A percentile compares a stretch with the other conserved stretches of the same genome.
Conservation (phyloP, 2,888 invertebrate genomes). For the Tyria jacobaeae region DNA sequence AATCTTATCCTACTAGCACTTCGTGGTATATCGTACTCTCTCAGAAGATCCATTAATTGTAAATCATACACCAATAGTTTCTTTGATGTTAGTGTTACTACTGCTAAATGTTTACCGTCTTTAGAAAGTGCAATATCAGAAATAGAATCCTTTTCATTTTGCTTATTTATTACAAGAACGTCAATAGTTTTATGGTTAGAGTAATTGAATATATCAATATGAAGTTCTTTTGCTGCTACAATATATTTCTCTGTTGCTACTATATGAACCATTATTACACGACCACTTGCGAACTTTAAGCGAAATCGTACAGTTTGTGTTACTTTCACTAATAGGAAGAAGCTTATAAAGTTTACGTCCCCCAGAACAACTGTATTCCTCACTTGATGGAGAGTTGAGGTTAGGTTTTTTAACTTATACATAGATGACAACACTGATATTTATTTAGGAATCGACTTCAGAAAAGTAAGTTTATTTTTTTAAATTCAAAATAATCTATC, state of each 20-base stretch:
- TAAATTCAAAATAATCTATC: no score
- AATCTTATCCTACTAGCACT: slow-evolving; percentile 89
- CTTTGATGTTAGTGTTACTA: slow-evolving; percentile 87
- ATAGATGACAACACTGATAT: neutral
- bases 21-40: slow-evolving; percentile 76
- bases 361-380: neutral
- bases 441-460: neutral
- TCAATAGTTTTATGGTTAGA: slow-evolving; percentile 59
- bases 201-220: slow-evolving; percentile 66
- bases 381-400: neutral
- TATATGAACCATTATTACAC: slow-evolving; percentile 63
- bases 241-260: slow-evolving; percentile 62
- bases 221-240: slow-evolving; percentile 64
- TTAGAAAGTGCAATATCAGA: slow-evolving; percentile 84
- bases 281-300: neutral
- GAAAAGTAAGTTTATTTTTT: neutral
- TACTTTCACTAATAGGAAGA: no score
- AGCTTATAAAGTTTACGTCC: neutral
- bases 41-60: slow-evolving; percentile 50
- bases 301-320: neutral
- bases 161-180: slow-evolving; percentile 52
- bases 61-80: slow-evolving; percentile 86
- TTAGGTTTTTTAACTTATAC: neutral
- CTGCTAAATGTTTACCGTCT: slow-evolving; percentile 85
- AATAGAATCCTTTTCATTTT: slow-evolving; percentile 70